These are phyloP conservation scores for Oceanites oceanicus DNA, from an alignment of 2,113 vertebrate species.

Conservation along the genomic window DNA sequence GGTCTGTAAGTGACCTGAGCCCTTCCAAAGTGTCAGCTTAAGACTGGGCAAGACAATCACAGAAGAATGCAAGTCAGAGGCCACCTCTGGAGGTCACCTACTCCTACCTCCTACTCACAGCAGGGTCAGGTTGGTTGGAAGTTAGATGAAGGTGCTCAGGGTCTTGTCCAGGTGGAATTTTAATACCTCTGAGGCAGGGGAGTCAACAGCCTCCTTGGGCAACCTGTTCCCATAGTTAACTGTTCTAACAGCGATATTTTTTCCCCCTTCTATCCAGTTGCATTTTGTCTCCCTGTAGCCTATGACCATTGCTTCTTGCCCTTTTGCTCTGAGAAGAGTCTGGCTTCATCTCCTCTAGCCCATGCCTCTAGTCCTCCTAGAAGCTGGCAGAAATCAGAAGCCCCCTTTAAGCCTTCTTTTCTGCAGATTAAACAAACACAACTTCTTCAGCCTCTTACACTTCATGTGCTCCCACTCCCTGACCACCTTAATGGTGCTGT, in stretches of 20 bases:
- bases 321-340: not conserved
- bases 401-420: not conserved
- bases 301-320: not conserved
- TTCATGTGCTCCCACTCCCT: not conserved
- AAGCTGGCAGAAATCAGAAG: not conserved
- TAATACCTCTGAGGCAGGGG: not conserved
- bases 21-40: not conserved
- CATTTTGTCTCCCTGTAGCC: not conserved
- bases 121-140: not conserved
- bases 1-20: not conserved
- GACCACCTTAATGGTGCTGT: not conserved
- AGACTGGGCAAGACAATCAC: not conserved
- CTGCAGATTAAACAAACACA: not conserved
- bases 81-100: not conserved
- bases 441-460: not conserved
- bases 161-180: not conserved
- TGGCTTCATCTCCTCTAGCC: not conserved
- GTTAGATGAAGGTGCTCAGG: not conserved
- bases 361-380: not conserved
- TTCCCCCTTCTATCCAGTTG: rapidly evolving
- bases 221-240: not conserved
- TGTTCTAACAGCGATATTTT: not conserved
- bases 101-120: not conserved
- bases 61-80: not conserved
- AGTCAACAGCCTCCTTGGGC: not conserved